These are phyloP conservation scores for Lathronympha strigana DNA, from an alignment of 2,888 invertebrate genomes.

Conservation along the genomic window DNA sequence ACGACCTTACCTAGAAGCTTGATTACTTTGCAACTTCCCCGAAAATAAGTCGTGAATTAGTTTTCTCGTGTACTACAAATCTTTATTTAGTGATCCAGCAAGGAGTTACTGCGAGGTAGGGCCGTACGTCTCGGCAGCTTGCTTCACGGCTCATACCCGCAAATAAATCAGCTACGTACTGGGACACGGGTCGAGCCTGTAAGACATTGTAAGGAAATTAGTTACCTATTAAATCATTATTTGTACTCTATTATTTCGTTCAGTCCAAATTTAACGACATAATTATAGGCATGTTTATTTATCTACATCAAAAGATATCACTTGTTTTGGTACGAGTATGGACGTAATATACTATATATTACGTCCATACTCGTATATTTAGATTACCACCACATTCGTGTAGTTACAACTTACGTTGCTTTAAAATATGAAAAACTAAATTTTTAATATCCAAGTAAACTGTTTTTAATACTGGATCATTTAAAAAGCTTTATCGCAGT, in stretches of 20 bases:
- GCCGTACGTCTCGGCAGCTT: conserved; percentile 77
- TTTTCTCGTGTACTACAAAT: conserved; percentile 37
- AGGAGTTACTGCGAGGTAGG: conserved; percentile 64
- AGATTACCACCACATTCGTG: too few relatives aligned
- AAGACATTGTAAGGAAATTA: conserved; percentile 9
- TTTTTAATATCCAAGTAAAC: neutral
- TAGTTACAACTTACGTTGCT: too few relatives aligned
- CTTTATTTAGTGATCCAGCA: conserved; percentile 49
- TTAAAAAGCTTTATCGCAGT: neutral
- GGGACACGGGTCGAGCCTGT: conserved; percentile 36
- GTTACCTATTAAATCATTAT: neutral
- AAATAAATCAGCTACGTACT: conserved; percentile 77
- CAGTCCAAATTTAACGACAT: neutral
- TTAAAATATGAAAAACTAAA: too few relatives aligned
- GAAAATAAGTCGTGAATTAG: conserved; percentile 27
- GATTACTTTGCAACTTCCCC: conserved; percentile 20
- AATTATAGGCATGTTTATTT: too few relatives aligned
- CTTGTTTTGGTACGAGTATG: too few relatives aligned
- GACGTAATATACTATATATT: too few relatives aligned
- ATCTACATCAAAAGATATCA: too few relatives aligned
- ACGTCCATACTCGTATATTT: too few relatives aligned
- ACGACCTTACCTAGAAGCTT: conserved; percentile 8
- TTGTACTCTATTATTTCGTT: neutral
- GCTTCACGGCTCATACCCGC: conserved; percentile 81
- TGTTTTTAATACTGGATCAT: neutral